phyloP scores from a whole-genome alignment of 2,888 invertebrate species.

The Agrochola lychnidis region DNA sequence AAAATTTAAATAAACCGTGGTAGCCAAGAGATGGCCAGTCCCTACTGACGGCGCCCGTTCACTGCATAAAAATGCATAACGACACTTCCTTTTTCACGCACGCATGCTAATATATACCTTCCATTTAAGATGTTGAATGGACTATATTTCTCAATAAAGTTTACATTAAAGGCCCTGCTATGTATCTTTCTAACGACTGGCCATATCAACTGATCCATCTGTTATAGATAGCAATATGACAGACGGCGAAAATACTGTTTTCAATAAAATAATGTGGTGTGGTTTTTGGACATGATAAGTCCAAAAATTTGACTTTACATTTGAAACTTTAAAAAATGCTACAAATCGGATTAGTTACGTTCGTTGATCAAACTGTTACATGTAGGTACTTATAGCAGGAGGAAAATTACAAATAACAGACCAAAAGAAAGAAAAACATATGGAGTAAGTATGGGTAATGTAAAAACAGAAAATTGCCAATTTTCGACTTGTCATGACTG shows the following conservation, averaged over 20 bases:
- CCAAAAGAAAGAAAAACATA: no score
- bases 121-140: slow-evolving; percentile 46
- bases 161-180: slow-evolving; percentile 5
- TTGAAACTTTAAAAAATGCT: no score
- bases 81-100: neutral
- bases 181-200: neutral
- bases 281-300: neutral
- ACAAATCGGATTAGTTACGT: no score
- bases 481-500: no score
- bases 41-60: no score
- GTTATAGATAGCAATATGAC: neutral
- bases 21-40: no score
- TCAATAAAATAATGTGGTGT: neutral
- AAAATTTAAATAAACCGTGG: no score
- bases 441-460: no score
- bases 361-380: no score
- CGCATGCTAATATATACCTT: neutral
- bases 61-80: slow-evolving; percentile 1
- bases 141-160: slow-evolving; percentile 18
- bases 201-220: slow-evolving; percentile 20
- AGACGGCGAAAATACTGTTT: neutral
- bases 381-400: no score
- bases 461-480: no score
- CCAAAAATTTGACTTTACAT: neutral
- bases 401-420: no score